A percentile compares a stretch with the other conserved stretches of the same genome.
Conservation (phyloP, 1,140 invertebrate species). For the Eubasilissa regina region DNA sequence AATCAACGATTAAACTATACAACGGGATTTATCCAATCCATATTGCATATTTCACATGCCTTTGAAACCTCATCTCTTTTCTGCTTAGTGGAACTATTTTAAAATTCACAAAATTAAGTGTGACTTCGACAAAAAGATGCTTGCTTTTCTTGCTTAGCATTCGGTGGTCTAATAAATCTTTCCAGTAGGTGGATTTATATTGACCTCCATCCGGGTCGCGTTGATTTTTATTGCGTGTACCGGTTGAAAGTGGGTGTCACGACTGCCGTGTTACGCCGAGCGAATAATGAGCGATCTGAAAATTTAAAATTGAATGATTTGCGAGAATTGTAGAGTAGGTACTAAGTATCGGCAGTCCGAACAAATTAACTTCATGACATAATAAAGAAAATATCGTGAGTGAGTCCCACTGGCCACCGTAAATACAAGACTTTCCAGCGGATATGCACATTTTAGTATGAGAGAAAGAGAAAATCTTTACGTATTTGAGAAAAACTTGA, state of each 20-base stretch:
- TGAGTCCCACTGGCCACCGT: no score
- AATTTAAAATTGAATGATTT: constrained; percentile 43
- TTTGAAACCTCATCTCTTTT: constrained; percentile 6
- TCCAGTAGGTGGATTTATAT: background rate
- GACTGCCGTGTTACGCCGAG: constrained; percentile 40
- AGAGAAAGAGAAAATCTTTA: no score
- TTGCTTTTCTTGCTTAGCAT: background rate
- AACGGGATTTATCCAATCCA: background rate
- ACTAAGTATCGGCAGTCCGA: background rate
- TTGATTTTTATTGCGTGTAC: constrained; percentile 18
- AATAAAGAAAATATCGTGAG: constrained; percentile 12
- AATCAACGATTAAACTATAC: background rate
- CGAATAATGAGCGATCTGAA: constrained; percentile 41
- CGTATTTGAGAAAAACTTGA: no score
- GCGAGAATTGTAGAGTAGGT: constrained; percentile 33
- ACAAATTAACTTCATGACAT: constrained; percentile 22
- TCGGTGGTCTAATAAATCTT: background rate
- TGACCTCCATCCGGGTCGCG: background rate
- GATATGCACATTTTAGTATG: no score
- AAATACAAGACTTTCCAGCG: no score
- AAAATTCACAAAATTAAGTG: background rate
- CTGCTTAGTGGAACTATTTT: constrained; percentile 4
- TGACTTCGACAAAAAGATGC: background rate
- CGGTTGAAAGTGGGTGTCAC: constrained; percentile 22
- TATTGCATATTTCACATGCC: background rate